Evolutionary conservation across 2,888 invertebrate species (phyloP).

Genomic region (Orchesellides sinensis): DNA sequence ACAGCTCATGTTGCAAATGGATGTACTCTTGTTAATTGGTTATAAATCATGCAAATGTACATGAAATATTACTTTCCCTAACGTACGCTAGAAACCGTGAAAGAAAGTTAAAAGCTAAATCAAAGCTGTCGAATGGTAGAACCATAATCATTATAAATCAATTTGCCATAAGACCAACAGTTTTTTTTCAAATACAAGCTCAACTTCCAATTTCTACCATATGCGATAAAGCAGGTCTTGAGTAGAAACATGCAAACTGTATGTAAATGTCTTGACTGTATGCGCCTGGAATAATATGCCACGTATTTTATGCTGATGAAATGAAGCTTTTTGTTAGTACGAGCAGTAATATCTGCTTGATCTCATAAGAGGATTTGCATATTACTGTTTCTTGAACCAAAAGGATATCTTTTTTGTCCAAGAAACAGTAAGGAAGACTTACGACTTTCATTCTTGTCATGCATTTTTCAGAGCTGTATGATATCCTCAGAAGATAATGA

Average conservation of each 20-base stretch:
- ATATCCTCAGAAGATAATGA: constrained; percentile 22
- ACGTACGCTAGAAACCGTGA: not conserved
- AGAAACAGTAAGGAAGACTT: constrained; percentile 26
- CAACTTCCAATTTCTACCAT: no score
- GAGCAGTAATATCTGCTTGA: not conserved
- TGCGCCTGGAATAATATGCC: not conserved
- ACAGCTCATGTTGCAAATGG: not conserved
- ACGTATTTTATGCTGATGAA: not conserved
- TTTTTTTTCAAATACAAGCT: no score
- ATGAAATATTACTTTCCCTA: not conserved
- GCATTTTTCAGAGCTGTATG: constrained; percentile 38
- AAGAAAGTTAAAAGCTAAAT: constrained; percentile 53
- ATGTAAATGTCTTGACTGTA: not conserved
- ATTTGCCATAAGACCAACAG: constrained; percentile 57
- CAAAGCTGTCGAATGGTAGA: constrained; percentile 52
- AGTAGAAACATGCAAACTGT: not conserved
- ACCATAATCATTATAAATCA: constrained; percentile 70
- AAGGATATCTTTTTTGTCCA: not conserved
- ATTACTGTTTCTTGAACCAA: not conserved
- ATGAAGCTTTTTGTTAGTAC: not conserved
- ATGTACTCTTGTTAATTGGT: constrained; percentile 9
- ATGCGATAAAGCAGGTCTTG: no score
- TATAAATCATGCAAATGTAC: constrained; percentile 13
- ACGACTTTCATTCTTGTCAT: constrained; percentile 31
- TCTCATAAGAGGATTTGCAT: constrained; percentile 13